Base-by-base conservation (phyloP, 2,797 vertebrate species). In the Poecilia gillii region DNA sequence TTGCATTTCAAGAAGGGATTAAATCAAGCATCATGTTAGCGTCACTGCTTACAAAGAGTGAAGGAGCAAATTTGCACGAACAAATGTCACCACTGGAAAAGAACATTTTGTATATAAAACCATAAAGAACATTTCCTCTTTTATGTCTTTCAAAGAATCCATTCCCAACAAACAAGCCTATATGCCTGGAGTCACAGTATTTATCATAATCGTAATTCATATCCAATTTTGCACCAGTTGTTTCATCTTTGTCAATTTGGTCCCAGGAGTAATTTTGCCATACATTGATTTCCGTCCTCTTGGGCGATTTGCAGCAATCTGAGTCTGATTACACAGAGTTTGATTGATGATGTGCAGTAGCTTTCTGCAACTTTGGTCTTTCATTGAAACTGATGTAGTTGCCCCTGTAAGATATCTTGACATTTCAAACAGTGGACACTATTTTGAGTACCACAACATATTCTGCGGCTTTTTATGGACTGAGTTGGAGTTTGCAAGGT, bases 211-310 rank as follows among this genome's bases (percentile, higher is more conserved):
- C 84, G 85, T 78, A 89, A 90, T 89, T 89, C 85, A 88, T 87
- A 92, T 90, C 79, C 77, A 91, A 88, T 84, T 86, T 82, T 83
- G 66, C 76, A 81, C 76, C 81, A 79, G 89, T 91, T 90, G 86
- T 90, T 92, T 91, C 79, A 91, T 93, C 92, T 92, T 88, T 90
- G 90, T 91, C 90, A 92, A 71, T 91, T 90, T 85, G 82, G 82
- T 91, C 88, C 84, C 83, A 11, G 62, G 87, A 87, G 89, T 91
- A 90, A 92, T 93, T 93, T 92, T 84, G 88, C 90, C 88, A 88
- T 88, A 89, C 92, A 94, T 92, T 90, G 90, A 94, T 93, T 88
- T 55, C 55, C 81, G 71, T 85, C 86, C 90, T 93, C 90, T 91
- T 80, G 84, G 85, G 92, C 84, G 46, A 93, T 93, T 93, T 93